A percentile compares a stretch with the other conserved stretches of the same genome.
Evolutionary conservation across 1,140 invertebrate species (phyloP).

Genomic region (Catajapyx aquilonaris): DNA sequence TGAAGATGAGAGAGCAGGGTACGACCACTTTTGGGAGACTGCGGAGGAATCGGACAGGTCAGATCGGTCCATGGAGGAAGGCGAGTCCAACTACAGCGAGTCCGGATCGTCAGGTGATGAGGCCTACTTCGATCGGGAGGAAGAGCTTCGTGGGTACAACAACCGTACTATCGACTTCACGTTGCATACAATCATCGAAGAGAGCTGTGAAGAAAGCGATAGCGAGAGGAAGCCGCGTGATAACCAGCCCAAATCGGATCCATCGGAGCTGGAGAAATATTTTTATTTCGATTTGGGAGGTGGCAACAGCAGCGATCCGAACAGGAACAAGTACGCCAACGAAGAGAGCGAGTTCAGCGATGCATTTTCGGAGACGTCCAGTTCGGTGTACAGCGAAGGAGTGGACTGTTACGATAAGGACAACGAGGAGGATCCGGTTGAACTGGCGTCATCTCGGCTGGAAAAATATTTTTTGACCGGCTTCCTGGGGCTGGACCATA

Average conservation of each 20-base stretch:
- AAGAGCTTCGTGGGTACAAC: conserved; percentile 58
- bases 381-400: conserved; percentile 65
- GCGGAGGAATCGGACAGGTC: background rate
- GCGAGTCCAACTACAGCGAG: conserved; percentile 14
- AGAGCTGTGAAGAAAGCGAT: conserved; percentile 70
- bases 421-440: conserved; percentile 30
- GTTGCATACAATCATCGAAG: conserved; percentile 79
- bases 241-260: conserved; percentile 16
- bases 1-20: too few species aligned
- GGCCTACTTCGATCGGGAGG: conserved; percentile 39
- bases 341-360: conserved; percentile 28
- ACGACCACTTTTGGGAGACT: background rate
- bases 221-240: conserved; percentile 38
- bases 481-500: conserved; percentile 53
- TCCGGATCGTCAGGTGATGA: conserved; percentile 19
- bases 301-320: conserved; percentile 18
- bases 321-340: conserved; percentile 13
- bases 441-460: conserved; percentile 56
- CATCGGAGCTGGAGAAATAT: conserved; percentile 74
- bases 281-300: conserved; percentile 68
- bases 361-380: conserved; percentile 56
- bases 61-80: conserved; percentile 4
- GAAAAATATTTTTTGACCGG: conserved; percentile 79
- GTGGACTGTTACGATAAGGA: conserved; percentile 33
- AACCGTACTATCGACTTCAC: conserved; percentile 60